Evolutionary conservation across 2,888 invertebrate genomes (phyloP), one percentile per base, ranked within the genome.

Genomic region (Hydropsyche betteni): DNA sequence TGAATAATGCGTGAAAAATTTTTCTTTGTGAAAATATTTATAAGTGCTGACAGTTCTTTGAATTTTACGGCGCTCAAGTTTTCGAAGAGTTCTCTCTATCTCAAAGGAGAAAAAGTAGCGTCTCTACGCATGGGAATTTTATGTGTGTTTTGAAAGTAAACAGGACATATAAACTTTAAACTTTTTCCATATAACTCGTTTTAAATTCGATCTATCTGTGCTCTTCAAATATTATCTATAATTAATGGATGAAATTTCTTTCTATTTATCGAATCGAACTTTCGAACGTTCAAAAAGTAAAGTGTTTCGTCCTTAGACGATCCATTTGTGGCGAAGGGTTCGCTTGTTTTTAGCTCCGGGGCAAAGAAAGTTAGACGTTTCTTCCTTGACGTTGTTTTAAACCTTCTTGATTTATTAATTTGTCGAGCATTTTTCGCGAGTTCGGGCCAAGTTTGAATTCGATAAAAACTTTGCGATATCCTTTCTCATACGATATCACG

Each of bases 61-160:
- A 58, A 58, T 58, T 58, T 58, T 58, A 58, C 24, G 58, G 3
- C 58, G 58, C 24, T 14, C 24, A 58, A 58, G 58, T 58, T 58
- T 58, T 58, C 58, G 24, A 58, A 3, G 24, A 58, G 58, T 58
- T 58, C 58, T 24, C 24, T 58, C 16, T 4, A 58, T 16, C 44
- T 44, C 44, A 44, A 44, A 44, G 44, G 44, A 10, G 44, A 10
- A 44, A 10, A 44, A 44, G 10, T 8, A 44, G 44, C 44, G 3
- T 44, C 10, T 10, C 10, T 6, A 44, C 44, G 44, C 44, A 44
- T 44, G 24, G 24, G 24, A 24, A 8, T 44, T 44, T 8, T 44
- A 10, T 44, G 44, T 44, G 44, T 44, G 44, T 10, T 44, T 4
- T 4, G 44, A 6, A 44, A 44, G 44, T 44, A 44, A 44, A 44